phyloP scores from a whole-genome alignment of 2,113 vertebrate genomes.

The Chaetura pelagica region DNA sequence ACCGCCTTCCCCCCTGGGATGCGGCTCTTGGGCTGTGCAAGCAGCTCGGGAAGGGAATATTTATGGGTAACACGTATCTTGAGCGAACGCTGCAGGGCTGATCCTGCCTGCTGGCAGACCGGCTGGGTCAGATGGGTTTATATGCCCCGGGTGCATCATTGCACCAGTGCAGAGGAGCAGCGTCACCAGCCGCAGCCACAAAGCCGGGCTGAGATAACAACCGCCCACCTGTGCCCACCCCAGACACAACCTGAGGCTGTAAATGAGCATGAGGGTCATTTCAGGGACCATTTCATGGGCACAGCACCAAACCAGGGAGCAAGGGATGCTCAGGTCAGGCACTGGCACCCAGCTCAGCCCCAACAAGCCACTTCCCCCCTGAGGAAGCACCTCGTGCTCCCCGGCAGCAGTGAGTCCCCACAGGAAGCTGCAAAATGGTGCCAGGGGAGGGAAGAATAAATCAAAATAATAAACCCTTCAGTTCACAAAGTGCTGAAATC shows the following conservation, averaged over 20 bases:
- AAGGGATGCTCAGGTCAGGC: rapidly evolving
- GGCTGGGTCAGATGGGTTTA: rapidly evolving
- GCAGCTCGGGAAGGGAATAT: not conserved
- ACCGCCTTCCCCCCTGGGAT: not conserved
- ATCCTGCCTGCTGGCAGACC: not conserved
- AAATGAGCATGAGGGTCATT: not conserved
- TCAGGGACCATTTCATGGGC: not conserved
- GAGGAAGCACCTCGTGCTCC: rapidly evolving
- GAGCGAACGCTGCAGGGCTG: not conserved
- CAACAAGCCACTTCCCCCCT: not conserved
- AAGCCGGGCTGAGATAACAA: not conserved
- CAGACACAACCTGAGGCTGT: rapidly evolving
- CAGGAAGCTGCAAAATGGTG: not conserved
- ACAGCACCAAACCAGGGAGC: not conserved
- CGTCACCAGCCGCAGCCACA: not conserved
- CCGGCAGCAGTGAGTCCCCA: not conserved
- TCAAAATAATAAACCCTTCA: not conserved
- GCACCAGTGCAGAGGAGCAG: not conserved
- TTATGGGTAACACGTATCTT: not conserved
- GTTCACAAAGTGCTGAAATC: constrained; percentile 16
- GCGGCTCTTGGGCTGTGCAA: not conserved
- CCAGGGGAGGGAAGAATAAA: not conserved
- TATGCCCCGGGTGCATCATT: rapidly evolving
- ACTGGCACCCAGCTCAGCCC: not conserved
- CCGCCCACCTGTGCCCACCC: not conserved